Conservation (phyloP, 2,113 vertebrate genomes). For the Pampusana beccarii region DNA sequence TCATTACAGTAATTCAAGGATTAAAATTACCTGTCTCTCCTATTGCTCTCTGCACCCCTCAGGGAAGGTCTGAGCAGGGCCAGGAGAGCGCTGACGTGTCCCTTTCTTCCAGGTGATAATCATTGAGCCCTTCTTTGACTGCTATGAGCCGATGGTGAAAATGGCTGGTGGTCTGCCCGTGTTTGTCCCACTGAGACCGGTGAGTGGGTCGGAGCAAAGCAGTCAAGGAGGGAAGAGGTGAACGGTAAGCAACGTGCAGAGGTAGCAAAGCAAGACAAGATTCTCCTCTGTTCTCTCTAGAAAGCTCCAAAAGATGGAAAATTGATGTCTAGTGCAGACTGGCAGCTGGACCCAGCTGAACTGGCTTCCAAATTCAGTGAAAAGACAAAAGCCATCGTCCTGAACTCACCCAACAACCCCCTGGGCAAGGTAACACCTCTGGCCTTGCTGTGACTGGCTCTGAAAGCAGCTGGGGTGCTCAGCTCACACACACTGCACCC, state of each 20-base stretch:
- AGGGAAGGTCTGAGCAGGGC: not conserved
- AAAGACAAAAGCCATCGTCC: conserved; percentile 86
- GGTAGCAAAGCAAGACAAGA: not conserved
- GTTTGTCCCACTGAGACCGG: conserved; percentile 85
- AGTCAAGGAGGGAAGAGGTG: not conserved
- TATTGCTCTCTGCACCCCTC: not conserved
- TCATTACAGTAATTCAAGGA: not conserved
- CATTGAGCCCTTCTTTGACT: conserved; percentile 94
- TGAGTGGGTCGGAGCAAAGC: conserved; percentile 67
- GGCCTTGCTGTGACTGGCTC: not conserved
- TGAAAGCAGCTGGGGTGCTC: not conserved
- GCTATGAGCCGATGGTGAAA: conserved; percentile 90
- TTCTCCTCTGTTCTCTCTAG: conserved; percentile 55
- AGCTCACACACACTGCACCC: not conserved
- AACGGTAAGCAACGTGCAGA: not conserved
- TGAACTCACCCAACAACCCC: conserved; percentile 97
- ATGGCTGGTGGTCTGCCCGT: conserved; percentile 89
- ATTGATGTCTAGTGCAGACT: conserved; percentile 81
- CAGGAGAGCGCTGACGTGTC: not conserved
- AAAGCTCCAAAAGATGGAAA: conserved; percentile 54
- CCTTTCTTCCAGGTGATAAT: conserved; percentile 87
- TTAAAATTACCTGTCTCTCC: not conserved
- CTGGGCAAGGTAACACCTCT: conserved; percentile 85
- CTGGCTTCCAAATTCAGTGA: conserved; percentile 87
- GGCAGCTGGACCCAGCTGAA: conserved; percentile 86